Evolutionary conservation across 1,140 invertebrate genomes (phyloP), one percentile per base, ranked within the genome.

Genomic region (Anadara kagoshimensis): DNA sequence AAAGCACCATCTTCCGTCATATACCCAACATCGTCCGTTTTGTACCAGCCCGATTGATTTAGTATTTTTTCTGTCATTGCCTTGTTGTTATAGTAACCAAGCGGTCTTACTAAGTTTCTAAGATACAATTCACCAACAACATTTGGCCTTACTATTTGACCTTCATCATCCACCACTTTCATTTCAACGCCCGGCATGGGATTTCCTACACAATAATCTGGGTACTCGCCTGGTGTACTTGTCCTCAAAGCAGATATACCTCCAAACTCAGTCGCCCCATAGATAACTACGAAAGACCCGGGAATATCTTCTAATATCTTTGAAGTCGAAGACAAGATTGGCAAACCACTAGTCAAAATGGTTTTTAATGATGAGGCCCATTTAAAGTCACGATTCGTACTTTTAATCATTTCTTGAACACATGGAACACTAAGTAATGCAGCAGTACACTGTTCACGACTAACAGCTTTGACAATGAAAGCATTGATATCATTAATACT

Each of bases 51-150:
- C 56, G 91, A 88, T 1, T 56, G 49, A 53, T 90, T 87, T 8
- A 91, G 24, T 8, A 77, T 78, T 67, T 88, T 81, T 26, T 75
- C 75, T 11, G 89, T 90, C 56, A 85, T 82, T 56, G 85, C 86
- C 16, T 80, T 78, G 59, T 89, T 76, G 73, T 82, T 84, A 71
- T 80, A 97, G 88, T 98, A 98, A 0, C 94, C 94, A 67, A 82
- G 79, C 73, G 89, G 87, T 26, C 85, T 11, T 14, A 56, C 26
- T 0, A n/a, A 4, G 16, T 14, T 5, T 45, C 47, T 16, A 22
- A 64, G 45, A 41, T 49, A 53, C 5, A 70, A n/a, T 49, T 75
- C 57, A 12, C 73, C 73, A 5, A 18, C 22, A n/a, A 16, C n/a
- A 22, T 54, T 54, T 18, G 18, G 20, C n/a, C 2, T 10, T 5